A percentile compares a stretch with the other conserved stretches of the same genome.
These are phyloP conservation scores for Micropterix aruncella DNA, from an alignment of 2,888 invertebrate genomes.

Conservation along the genomic window DNA sequence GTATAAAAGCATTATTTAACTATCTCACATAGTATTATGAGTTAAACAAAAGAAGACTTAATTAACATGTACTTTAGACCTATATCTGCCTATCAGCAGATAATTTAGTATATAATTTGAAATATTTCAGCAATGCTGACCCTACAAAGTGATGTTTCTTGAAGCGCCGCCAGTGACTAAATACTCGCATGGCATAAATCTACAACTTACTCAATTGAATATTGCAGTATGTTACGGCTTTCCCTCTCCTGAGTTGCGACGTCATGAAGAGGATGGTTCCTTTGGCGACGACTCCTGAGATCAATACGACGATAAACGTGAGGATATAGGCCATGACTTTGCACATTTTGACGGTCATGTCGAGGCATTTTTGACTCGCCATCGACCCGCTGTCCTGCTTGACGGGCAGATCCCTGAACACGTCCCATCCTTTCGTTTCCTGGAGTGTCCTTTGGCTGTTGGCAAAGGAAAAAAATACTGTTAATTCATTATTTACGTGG, in stretches of 20 bases:
- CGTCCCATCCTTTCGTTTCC: conserved; percentile 94
- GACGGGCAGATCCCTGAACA: conserved; percentile 83
- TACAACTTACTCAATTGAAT: conserved; percentile 70
- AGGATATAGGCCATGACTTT: conserved; percentile 76
- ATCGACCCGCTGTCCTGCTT: conserved; percentile 81
- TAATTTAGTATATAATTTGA: too few species aligned
- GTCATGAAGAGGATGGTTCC: conserved; percentile 85
- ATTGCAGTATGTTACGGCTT: conserved; percentile 69
- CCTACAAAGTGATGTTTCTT: too few species aligned
- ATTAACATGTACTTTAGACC: too few species aligned
- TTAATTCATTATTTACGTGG: not conserved
- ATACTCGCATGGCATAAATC: too few species aligned
- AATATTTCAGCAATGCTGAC: too few species aligned
- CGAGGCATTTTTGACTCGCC: conserved; percentile 77
- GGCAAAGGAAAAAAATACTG: conserved; percentile 12
- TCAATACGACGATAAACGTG: conserved; percentile 75
- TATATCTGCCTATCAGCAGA: too few species aligned
- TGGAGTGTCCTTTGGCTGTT: conserved; percentile 69
- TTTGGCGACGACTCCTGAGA: conserved; percentile 76
- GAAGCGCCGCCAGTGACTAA: too few species aligned
- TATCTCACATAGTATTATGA: too few species aligned
- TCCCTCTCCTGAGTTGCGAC: conserved; percentile 69
- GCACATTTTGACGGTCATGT: conserved; percentile 69
- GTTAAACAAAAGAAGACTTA: too few species aligned
- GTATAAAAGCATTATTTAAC: too few species aligned